Percentiles rank a stretch among this genome's conserved stretches.
Evolutionary conservation across 30 jellyfish, hydroid and myxozoan genomes (phyloP).

Genomic region (Pelagia noctiluca): DNA sequence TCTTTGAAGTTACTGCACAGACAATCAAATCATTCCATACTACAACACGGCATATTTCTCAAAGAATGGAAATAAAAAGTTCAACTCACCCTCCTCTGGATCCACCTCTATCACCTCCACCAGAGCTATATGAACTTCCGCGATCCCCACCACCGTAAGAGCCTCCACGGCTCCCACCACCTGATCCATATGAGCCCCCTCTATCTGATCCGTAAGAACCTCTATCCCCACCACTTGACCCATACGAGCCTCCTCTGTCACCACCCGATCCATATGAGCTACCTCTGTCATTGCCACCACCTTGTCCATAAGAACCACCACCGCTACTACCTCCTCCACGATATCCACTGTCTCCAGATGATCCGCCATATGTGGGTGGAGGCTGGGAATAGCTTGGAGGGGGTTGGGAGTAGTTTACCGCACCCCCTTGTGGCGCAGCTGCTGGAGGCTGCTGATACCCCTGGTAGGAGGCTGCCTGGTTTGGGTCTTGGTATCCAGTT

Average conservation of each 20-base stretch:
- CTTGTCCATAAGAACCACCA: conserved; percentile 29
- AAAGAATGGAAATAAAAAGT: background rate
- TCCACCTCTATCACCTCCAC: conserved; percentile 69
- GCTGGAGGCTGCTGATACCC: conserved; percentile 45
- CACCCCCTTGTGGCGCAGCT: conserved; percentile 22
- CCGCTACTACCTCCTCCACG: conserved; percentile 61
- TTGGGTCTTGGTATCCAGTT: conserved; percentile 38
- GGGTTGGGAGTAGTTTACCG: conserved; percentile 19
- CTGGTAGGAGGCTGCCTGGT: conserved; percentile 39
- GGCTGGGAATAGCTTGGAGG: conserved; percentile 26
- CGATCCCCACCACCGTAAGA: conserved; percentile 54
- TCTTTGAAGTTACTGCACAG: no score
- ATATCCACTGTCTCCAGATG: conserved; percentile 54
- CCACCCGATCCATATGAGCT: conserved; percentile 22
- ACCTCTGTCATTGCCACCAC: conserved; percentile 64
- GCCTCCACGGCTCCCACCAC: conserved; percentile 46
- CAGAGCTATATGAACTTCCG: conserved; percentile 22
- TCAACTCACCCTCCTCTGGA: conserved; percentile 65
- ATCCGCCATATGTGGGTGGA: conserved; percentile 38
- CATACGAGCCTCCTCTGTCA: conserved; percentile 53
- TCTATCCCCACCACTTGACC: conserved; percentile 60
- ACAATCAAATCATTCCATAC: background rate
- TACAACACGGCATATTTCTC: background rate
- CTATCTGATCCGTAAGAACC: no score
- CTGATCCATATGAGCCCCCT: background rate